These are phyloP conservation scores for Cryptoprocta ferox DNA, from an alignment of 2,797 vertebrate species.

Conservation along the genomic window DNA sequence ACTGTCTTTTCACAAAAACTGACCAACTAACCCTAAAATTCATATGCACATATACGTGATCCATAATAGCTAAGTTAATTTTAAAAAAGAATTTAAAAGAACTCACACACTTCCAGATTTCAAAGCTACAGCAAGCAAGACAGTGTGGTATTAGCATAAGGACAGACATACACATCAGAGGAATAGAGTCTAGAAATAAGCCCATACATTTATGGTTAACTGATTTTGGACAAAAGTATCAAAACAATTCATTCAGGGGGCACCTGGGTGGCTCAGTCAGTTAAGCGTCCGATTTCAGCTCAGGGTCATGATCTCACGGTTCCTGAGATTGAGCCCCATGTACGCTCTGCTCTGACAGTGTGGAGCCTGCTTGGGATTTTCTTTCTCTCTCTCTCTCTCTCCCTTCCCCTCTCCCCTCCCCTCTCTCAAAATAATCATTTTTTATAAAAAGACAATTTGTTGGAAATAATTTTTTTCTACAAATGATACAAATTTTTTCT, in stretches of 20 bases:
- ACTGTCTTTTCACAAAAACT: not conserved
- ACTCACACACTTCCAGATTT: not conserved
- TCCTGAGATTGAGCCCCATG: not conserved
- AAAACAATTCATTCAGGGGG: not conserved
- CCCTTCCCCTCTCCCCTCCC: not conserved
- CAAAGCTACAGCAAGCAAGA: not conserved
- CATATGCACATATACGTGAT: not conserved
- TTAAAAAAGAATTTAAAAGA: not conserved
- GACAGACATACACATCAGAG: not conserved
- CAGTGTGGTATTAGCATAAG: not conserved
- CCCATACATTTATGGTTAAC: not conserved
- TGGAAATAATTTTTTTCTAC: too few species aligned
- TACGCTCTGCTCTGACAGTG: not conserved
- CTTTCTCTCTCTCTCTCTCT: not conserved
- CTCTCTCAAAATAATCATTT: too few species aligned
- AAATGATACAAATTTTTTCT: too few species aligned
- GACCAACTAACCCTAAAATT: not conserved
- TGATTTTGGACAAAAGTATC: not conserved
- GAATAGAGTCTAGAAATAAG: not conserved
- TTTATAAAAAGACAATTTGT: too few species aligned
- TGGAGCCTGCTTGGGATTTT: not conserved
- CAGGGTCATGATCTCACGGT: not conserved
- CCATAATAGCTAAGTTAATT: not conserved
- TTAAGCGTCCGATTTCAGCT: not conserved
- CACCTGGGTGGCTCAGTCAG: not conserved